Conservation (phyloP, 1,140 invertebrate genomes). For the Apis mellifera region DNA sequence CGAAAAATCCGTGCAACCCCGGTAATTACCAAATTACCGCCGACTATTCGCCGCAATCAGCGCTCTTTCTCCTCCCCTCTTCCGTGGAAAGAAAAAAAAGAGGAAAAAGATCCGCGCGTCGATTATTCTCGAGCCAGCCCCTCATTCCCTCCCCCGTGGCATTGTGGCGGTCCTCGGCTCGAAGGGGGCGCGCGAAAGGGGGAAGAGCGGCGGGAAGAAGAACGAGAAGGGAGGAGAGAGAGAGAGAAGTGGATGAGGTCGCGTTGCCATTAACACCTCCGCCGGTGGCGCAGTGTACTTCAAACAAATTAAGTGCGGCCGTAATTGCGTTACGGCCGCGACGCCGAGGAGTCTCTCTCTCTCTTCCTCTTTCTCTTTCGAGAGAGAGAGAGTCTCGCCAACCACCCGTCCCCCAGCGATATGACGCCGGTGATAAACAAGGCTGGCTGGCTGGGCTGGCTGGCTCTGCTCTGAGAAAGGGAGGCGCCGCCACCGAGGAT, state of each 20-base stretch:
- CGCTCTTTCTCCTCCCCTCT: slow-evolving; percentile 10
- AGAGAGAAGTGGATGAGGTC: slow-evolving; percentile 63
- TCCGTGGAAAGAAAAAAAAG: neutral
- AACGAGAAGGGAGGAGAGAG: slow-evolving; percentile 58
- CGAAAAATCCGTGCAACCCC: neutral
- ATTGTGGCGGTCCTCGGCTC: slow-evolving; percentile 6
- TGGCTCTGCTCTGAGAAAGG: slow-evolving; percentile 26
- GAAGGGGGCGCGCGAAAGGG: neutral
- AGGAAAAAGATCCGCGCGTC: neutral
- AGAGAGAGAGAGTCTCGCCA: slow-evolving; percentile 58
- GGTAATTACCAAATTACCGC: slow-evolving; percentile 30
- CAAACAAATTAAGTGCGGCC: slow-evolving; percentile 79
- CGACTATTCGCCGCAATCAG: slow-evolving; percentile 37
- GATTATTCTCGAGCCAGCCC: slow-evolving; percentile 27
- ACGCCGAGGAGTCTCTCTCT: slow-evolving; percentile 70
- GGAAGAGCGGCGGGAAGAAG: slow-evolving; percentile 35
- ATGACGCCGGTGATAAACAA: slow-evolving; percentile 76
- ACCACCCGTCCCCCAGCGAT: slow-evolving; percentile 60
- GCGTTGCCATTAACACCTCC: slow-evolving; percentile 78
- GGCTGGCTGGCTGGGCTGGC: slow-evolving; percentile 35
- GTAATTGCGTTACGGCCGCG: slow-evolving; percentile 77
- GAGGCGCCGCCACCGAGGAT: slow-evolving; percentile 40
- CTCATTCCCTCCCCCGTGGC: neutral
- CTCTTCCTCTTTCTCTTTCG: slow-evolving; percentile 63
- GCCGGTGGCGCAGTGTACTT: slow-evolving; percentile 75